Base-by-base conservation (phyloP, 2,113 vertebrate species). In the Circaetus gallicus region DNA sequence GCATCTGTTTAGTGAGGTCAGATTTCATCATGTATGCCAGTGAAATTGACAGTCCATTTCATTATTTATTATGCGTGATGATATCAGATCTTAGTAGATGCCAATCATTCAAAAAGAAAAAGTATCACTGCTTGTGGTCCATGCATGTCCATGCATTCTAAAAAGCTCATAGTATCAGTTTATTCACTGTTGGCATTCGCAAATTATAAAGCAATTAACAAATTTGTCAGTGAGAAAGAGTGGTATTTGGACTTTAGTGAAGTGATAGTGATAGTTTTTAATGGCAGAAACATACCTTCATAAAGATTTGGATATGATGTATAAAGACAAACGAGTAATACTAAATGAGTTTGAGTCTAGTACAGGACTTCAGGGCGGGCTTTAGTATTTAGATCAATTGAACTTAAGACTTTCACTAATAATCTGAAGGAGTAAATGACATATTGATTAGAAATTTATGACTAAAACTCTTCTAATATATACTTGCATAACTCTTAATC, bases 61-160 rank as follows among this genome's bases (percentile, higher is more conserved):
- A 32, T 17, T 43, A 5, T 45, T 65, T 78, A 22, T 10, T 74
- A 5, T 18, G 9, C 7, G 13, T 13, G 16, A 21, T 45, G 19
- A 53, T 56, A 34, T 13, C 36, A 52, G 34, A 50, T 55, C 8
- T 52, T 29, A 42, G 36, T 38, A 56, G 32, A 38, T 56, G 4
- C 11, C 2, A 1, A 65, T 52, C 42, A 76, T 22, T 36, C 4
- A 7, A 42, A 66, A 53, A 36, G 58, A 66, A 40, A 18, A 31
- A 13, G 1, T 14, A 10, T 26, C 32, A 26, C 5, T 72, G 7
- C 7, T 62, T n/a, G 25, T 3, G 0, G 38, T 70, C 32, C 7
- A 3, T 59, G 7, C 6, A 34, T 40, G 20, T 38, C 53, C 16
- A 21, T 16, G 1, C 18, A 34, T 67, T 80, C 26, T 38, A 17